Evolutionary conservation across 2,888 invertebrate species (phyloP).

Genomic region (Heliconius cydno): DNA sequence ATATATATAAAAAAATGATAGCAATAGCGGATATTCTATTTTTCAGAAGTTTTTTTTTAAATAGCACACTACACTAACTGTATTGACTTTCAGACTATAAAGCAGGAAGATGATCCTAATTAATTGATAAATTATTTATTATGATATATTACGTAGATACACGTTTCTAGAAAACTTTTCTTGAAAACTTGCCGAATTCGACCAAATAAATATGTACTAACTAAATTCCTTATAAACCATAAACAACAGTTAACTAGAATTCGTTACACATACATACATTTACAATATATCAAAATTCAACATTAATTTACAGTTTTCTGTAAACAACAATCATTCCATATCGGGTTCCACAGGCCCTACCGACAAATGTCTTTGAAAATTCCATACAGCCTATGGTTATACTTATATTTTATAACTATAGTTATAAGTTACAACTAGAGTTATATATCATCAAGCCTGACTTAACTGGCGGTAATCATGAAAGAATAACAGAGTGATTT

Average conservation of each 20-base stretch:
- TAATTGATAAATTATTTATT: no score
- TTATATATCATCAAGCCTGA: constrained; percentile 11
- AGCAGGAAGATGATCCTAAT: no score
- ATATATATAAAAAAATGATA: no score
- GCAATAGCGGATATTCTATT: no score
- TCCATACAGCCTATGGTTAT: constrained; percentile 12
- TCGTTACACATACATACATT: not conserved
- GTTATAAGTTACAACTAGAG: constrained; percentile 7
- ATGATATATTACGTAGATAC: no score
- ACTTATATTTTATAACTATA: not conserved
- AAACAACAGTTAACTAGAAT: not conserved
- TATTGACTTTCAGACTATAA: no score
- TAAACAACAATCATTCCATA: not conserved
- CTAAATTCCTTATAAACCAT: not conserved
- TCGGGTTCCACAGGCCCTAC: not conserved
- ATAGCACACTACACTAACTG: no score
- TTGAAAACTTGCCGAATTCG: not conserved
- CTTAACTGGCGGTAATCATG: constrained; percentile 26
- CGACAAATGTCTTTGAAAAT: not conserved
- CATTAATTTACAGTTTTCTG: no score
- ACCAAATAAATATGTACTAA: not conserved
- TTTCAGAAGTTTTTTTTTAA: no score
- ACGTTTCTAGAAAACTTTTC: no score
- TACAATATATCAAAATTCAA: not conserved
- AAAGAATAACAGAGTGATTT: constrained; percentile 24